Percentiles rank a stretch among this genome's conserved stretches.
phyloP scores from a whole-genome alignment of 2,113 vertebrate species.

The Tetrax tetrax region DNA sequence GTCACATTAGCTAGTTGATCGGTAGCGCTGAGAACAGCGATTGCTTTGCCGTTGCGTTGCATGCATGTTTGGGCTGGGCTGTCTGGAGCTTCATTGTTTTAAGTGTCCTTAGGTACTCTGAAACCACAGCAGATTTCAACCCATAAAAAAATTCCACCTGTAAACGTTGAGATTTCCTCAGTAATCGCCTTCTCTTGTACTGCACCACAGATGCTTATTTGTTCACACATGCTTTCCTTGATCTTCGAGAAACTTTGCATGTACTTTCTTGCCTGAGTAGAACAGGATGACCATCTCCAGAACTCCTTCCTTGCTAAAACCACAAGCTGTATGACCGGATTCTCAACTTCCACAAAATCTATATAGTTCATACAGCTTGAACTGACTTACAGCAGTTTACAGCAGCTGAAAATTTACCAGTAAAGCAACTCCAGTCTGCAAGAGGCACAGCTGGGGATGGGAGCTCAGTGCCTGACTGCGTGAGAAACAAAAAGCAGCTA shows the following conservation, averaged over 20 bases:
- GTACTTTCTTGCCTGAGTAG: neutral
- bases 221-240: neutral
- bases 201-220: neutral
- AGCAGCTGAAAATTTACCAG: neutral
- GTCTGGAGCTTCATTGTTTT: neutral
- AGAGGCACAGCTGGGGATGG: neutral
- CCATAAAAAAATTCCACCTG: neutral
- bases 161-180: conserved; percentile 39
- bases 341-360: neutral
- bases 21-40: neutral
- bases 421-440: neutral
- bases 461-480: neutral
- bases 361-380: neutral
- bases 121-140: conserved; percentile 27
- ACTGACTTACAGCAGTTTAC: neutral
- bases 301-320: neutral
- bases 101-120: conserved; percentile 22
- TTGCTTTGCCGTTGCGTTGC: neutral
- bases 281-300: neutral
- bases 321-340: neutral
- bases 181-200: neutral
- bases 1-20: neutral
- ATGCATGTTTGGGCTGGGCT: neutral
- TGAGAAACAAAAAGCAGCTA: neutral
- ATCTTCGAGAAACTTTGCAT: neutral